phyloP scores from a whole-genome alignment of 1,140 invertebrate genomes.

The Vanessa tameamea region DNA sequence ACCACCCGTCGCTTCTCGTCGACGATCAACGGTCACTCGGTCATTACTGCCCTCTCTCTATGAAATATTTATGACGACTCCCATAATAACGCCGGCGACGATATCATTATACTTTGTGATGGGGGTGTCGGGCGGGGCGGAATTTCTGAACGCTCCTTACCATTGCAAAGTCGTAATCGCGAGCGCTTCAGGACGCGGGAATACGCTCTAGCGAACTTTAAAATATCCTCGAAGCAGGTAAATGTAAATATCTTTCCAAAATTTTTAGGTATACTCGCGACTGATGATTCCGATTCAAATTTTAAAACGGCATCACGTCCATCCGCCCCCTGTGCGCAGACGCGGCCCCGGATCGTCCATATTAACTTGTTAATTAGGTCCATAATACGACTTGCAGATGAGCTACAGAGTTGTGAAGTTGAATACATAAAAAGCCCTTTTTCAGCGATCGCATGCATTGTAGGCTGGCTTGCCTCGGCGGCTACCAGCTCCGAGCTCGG shows the following conservation, averaged over 20 bases:
- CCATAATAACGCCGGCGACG: conserved; percentile 80
- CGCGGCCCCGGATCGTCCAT: conserved; percentile 82
- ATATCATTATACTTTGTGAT: conserved; percentile 83
- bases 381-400: conserved; percentile 94
- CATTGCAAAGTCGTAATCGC: conserved; percentile 79
- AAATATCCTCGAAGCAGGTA: conserved; percentile 55
- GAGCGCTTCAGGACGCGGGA: conserved; percentile 51
- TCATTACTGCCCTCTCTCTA: conserved; percentile 78
- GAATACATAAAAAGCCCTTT: conserved; percentile 82
- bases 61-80: conserved; percentile 81
- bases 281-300: conserved; percentile 36
- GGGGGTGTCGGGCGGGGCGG: conserved; percentile 75
- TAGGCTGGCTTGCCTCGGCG: conserved; percentile 66
- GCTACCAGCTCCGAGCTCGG: conserved; percentile 77
- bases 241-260: conserved; percentile 53
- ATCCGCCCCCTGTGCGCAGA: conserved; percentile 62
- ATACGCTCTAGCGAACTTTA: conserved; percentile 51
- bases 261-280: conserved; percentile 31
- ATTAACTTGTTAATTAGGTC: conserved; percentile 95
- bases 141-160: conserved; percentile 82
- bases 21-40: conserved; percentile 69
- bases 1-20: conserved; percentile 45
- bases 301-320: conserved; percentile 33
- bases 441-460: conserved; percentile 82
- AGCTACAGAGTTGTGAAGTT: conserved; percentile 84